A percentile compares a stretch with the other conserved stretches of the same genome.
Conservation (phyloP, 2,797 vertebrate genomes). For the Muraenolepis orangiensis region DNA sequence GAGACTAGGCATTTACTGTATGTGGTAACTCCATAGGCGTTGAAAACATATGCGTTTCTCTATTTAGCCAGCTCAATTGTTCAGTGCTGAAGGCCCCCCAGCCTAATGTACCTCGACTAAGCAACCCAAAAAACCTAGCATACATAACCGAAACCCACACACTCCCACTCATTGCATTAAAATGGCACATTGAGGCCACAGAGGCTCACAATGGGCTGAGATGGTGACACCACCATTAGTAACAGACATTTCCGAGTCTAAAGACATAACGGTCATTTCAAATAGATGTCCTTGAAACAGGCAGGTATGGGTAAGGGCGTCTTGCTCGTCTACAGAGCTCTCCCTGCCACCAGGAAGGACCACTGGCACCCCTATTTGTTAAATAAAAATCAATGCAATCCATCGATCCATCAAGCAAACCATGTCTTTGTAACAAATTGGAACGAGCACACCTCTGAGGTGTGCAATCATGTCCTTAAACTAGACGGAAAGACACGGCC, state of each 20-base stretch:
- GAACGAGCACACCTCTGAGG: background rate
- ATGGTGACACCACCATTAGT: too few relatives aligned
- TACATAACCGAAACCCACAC: background rate
- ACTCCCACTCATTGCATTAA: background rate
- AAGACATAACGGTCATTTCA: too few relatives aligned
- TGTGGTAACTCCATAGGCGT: too few relatives aligned
- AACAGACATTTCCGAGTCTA: too few relatives aligned
- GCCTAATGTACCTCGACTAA: background rate
- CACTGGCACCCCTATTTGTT: background rate
- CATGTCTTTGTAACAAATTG: background rate
- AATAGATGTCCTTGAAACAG: background rate
- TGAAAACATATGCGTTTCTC: too few relatives aligned
- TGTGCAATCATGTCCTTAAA: background rate
- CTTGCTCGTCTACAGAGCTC: background rate
- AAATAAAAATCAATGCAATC: background rate
- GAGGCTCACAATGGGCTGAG: background rate
- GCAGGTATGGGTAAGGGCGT: background rate
- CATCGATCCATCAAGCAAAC: background rate
- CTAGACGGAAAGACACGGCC: too few relatives aligned
- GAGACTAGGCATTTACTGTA: too few relatives aligned
- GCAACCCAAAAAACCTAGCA: background rate
- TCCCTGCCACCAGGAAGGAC: background rate
- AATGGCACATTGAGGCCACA: background rate
- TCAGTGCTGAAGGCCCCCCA: background rate
- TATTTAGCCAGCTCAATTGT: too few relatives aligned